Base-by-base conservation (phyloP, 2,113 vertebrate species). In the Gobiocypris rarus region DNA sequence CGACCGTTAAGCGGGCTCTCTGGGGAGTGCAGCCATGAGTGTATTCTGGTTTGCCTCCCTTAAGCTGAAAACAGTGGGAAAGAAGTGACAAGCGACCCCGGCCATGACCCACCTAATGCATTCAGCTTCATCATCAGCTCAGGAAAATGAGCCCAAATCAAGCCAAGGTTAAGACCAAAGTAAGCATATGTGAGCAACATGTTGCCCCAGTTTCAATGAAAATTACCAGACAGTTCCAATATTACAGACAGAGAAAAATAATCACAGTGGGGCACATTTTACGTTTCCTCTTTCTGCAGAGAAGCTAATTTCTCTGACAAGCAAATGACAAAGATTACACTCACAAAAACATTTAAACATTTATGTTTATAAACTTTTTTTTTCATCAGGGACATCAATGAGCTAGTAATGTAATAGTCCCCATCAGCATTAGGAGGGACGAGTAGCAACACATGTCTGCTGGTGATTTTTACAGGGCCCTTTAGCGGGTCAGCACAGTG, bases 401-500 rank as follows among this genome's bases (percentile, higher is more conserved):
- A 67, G 41, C 26, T 4, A 50, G 78, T 50, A 80, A 80, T 80
- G 43, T 80, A 80, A 80, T 31, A 65, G 41, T n/a, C 26, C 43
- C 71, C 22, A 63, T 65, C 26, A 34, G 26, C 19, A 5, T 45
- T n/a, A 13, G 52, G 56, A 54, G 63, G 74, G 54, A 83, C 31
- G 0, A 4, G 24, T 31, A 70, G 61, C 52, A 67, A 50, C 34
- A 80, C 48, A 61, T 71, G 54, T 71, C 38, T 14, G 19, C 14
- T 81, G 52, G 22, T 79, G n/a, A 61, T 74, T 67, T 70, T 22
- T 54, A 54, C 52, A 54, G 6, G 31, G 58, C 41, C 24, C 17
- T 45, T 77, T 77, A 41, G 48, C 38, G 65, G 84, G 84, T 81
- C 91, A 92, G 54, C 69, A 84, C 85, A 79, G 61, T 26, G 14